Base-by-base conservation (phyloP, 2,797 vertebrate genomes). In the Pangasius macronema region DNA sequence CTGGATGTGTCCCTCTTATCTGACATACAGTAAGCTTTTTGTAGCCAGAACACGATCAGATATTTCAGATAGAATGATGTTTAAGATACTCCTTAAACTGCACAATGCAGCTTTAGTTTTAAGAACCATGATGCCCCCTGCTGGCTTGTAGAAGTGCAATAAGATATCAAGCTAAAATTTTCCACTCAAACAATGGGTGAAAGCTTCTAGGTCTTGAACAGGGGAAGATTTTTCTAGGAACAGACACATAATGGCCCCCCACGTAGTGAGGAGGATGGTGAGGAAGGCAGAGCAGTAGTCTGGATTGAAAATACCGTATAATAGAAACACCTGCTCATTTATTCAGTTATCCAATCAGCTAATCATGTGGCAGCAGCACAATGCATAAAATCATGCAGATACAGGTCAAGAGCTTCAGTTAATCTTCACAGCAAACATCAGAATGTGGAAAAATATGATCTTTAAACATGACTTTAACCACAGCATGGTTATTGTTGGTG, bases 41-140 rank as follows among this genome's bases (percentile, higher is more conserved):
- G 51, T 42, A 7, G 18, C 33, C 30, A 30, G 18, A 73, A 73
- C 33, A 70, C 68, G 11, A 85, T 55, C 39, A 49, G 20, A 9
- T 24, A 63, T 75, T 61, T 65, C 13, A 75, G 7, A 63, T 0
- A 57, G 5, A 33, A 18, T 36, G 5, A 3, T 27, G 18, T 20
- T 87, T 57, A 55, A 76, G 33, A 24, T 59, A 5, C 42, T 49
- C 16, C 27, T 82, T 49, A 68, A 42, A 27, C 20, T 49, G 24
- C 46, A 33, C 36, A 76, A 63, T 53, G 16, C 14, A 30, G 16
- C 33, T 30, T 55, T 75, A 22, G 55, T 81, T 82, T 65, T 33
- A 63, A 81, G 67, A 30, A 73, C 76, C 6, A 61, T 42, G 55
- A 63, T 80, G 87, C 83, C 87, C 83, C 87, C 87, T 88, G 76